Percentiles rank a stretch among this genome's conserved stretches.
phyloP scores from a whole-genome alignment of 2,888 invertebrate species.

The Mylabris sibirica region DNA sequence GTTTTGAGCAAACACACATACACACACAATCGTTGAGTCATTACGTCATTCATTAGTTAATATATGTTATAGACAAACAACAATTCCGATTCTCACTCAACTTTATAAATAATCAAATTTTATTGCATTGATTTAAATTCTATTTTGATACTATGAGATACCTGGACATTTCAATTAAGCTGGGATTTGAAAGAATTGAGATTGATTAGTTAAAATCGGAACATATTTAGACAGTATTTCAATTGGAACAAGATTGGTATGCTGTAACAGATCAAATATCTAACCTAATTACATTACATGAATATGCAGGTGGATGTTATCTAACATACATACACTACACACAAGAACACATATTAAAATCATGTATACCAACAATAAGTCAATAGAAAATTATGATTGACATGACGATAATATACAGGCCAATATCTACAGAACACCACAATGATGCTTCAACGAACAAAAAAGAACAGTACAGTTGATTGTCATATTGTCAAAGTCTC shows the following conservation, averaged over 20 bases:
- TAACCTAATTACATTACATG: conserved; percentile 5
- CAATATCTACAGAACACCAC: neutral
- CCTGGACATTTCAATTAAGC: neutral
- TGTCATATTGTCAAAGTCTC: neutral
- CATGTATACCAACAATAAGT: neutral
- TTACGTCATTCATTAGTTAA: conserved; percentile 37
- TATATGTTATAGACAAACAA: conserved; percentile 17
- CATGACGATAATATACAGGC: neutral
- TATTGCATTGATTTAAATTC: conserved; percentile 28
- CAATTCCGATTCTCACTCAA: conserved; percentile 26
- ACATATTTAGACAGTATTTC: neutral
- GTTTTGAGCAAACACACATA: conserved; percentile 26
- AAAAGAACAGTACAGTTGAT: neutral
- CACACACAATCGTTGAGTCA: no score
- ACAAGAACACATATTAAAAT: neutral
- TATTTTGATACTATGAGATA: neutral
- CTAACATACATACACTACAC: neutral
- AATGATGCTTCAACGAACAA: no score
- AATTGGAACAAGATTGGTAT: neutral
- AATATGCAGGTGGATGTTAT: conserved; percentile 5
- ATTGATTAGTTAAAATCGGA: neutral
- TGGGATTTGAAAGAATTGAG: neutral
- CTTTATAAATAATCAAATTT: conserved; percentile 35
- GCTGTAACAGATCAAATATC: neutral
- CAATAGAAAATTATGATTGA: neutral